phyloP scores from a whole-genome alignment of 2,797 vertebrate genomes.

The Hypotaenidia philippensis region DNA sequence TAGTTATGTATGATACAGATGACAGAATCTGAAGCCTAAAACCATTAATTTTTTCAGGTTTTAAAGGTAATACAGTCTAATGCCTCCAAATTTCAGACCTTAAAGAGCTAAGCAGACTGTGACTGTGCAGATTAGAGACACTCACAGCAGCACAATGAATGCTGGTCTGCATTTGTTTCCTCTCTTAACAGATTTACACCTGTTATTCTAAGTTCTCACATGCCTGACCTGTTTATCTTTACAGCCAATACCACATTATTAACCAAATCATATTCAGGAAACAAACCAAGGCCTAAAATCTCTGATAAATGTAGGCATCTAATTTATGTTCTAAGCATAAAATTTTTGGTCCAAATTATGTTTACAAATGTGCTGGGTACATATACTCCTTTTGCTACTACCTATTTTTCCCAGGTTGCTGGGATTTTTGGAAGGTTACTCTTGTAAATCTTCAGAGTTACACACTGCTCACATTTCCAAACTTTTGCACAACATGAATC shows the following conservation, averaged over 20 bases:
- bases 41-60: neutral
- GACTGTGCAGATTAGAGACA: neutral
- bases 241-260: neutral
- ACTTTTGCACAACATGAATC: neutral
- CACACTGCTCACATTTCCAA: rapidly evolving
- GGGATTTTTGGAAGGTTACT: neutral
- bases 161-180: neutral
- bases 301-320: neutral
- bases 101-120: neutral
- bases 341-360: neutral
- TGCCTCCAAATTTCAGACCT: neutral
- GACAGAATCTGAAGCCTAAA: neutral
- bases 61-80: neutral
- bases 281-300: neutral
- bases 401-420: neutral
- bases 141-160: neutral
- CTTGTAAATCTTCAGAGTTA: neutral
- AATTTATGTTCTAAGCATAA: neutral
- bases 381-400: neutral
- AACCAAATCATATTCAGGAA: neutral
- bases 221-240: neutral
- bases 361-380: neutral
- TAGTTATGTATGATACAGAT: neutral
- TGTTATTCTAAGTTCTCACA: neutral
- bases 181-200: neutral